Conservation (phyloP, 92 coral and sea anemone species). For the Heteractis magnifica region DNA sequence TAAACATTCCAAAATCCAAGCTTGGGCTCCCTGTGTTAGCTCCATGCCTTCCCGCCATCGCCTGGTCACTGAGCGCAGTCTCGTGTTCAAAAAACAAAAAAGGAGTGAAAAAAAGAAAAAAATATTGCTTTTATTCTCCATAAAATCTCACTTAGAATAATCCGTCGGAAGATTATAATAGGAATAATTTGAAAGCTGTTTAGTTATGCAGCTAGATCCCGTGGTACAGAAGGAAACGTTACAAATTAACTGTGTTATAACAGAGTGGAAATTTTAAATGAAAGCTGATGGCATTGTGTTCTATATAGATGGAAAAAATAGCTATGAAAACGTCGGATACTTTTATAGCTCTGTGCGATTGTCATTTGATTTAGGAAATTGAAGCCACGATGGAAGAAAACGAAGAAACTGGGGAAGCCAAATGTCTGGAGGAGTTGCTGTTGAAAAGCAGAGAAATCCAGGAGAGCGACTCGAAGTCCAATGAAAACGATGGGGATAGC, state of each 20-base stretch:
- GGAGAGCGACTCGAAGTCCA: conserved; percentile 1
- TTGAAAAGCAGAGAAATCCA: background rate
- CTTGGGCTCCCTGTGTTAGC: too few relatives aligned
- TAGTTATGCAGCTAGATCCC: background rate
- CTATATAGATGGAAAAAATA: background rate
- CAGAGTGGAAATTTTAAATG: background rate
- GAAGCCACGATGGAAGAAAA: conserved; percentile 10
- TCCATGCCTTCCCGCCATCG: conserved; percentile 35
- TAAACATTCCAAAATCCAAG: too few relatives aligned
- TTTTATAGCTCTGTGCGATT: background rate
- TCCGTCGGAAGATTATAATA: background rate
- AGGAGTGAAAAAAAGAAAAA: background rate
- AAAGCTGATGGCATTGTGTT: background rate
- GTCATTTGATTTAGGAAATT: background rate
- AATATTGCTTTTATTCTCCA: background rate
- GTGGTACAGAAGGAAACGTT: background rate
- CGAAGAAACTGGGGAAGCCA: background rate
- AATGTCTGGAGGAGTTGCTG: background rate
- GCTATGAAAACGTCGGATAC: background rate
- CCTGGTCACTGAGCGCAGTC: conserved; percentile 22
- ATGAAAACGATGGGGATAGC: conserved; percentile 25
- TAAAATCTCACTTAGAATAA: background rate
- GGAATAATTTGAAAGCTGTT: background rate
- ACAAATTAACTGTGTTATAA: background rate
- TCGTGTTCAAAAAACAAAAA: conserved; percentile 28